Base-by-base conservation (phyloP, 2,797 vertebrate species). In the Tachyglossus aculeatus region DNA sequence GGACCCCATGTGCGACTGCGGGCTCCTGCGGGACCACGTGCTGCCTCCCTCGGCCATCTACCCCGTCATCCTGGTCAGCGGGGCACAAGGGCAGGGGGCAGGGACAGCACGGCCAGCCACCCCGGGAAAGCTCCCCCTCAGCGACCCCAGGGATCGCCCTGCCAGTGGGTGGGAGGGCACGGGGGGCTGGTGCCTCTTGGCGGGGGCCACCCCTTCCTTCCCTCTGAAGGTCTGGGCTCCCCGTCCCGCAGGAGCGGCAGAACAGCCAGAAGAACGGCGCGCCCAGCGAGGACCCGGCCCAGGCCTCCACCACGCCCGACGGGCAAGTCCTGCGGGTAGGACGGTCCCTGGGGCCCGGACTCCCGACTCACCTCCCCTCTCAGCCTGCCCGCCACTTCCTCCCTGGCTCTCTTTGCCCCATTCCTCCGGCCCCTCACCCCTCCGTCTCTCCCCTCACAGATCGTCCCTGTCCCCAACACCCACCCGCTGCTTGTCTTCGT, bases 401-500 rank as follows among this genome's bases (percentile, higher is more conserved):
- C 14, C 44, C 24, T 24, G 21, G 9, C 25, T 27, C 21, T 57
- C 6, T 24, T 27, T 66, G 10, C 10, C 33, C 38, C 51, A 24
- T 62, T 77, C 71, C 51, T 44, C 45, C 39, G 61, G 64, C 31
- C 56, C 74, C 70, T 75, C 55, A 60, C 6, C 16, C 44, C 39
- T 65, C 62, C 31, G 58, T 76, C 70, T 75, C 55, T 63, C 6
- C 16, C 44, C 22, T 66, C n/a, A 2, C 80, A 98, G 97, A 93
- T 96, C 70, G 90, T 86, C 70, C 93, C 95, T 6, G 67, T 96
- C 72, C 65, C 91, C 60, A 85, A 92, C 71, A 96, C 90, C 52
- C 96, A 96, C 77, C 97, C 97, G 16, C 92, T 98, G 71, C 91
- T 98, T 82, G 96, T 98, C 75, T 98, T 98, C 80, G 95, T 98